Percentiles rank a stretch among this genome's conserved stretches.
phyloP scores from a whole-genome alignment of 1,140 invertebrate genomes.

The Mamestra configurata region DNA sequence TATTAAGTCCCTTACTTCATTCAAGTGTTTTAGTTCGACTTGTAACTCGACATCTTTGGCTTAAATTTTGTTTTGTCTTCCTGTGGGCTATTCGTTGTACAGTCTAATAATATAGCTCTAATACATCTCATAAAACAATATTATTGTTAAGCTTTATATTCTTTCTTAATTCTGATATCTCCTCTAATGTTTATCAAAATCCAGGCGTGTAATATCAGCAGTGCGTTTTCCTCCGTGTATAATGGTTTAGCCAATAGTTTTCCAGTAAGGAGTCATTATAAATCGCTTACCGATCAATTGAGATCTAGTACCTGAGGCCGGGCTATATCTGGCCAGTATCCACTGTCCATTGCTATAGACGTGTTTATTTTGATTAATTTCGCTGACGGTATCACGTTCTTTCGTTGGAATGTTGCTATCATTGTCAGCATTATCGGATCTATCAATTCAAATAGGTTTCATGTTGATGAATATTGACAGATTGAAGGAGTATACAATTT shows the following conservation, averaged over 20 bases:
- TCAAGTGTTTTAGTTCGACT: not conserved
- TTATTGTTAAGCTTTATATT: too few species aligned
- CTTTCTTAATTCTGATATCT: too few species aligned
- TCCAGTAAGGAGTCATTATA: constrained; percentile 18
- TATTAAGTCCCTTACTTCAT: not conserved
- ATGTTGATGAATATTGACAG: not conserved
- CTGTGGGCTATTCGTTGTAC: too few species aligned
- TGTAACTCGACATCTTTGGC: not conserved
- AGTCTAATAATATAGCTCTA: too few species aligned
- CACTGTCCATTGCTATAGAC: not conserved
- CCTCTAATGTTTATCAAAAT: not conserved
- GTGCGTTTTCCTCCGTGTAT: not conserved
- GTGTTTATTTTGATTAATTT: constrained; percentile 2
- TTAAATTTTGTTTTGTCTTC: too few species aligned
- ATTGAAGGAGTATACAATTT: not conserved
- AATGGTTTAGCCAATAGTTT: not conserved
- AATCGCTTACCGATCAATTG: constrained; percentile 24
- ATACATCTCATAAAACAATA: too few species aligned
- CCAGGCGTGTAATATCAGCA: not conserved
- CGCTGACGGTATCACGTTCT: not conserved
- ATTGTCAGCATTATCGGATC: not conserved
- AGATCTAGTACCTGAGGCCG: not conserved
- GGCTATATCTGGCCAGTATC: not conserved
- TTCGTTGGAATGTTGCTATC: not conserved
- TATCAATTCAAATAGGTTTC: not conserved